A percentile compares a stretch with the other conserved stretches of the same genome.
Conservation (phyloP, 2,888 invertebrate genomes). For the Zeuzera pyrina region DNA sequence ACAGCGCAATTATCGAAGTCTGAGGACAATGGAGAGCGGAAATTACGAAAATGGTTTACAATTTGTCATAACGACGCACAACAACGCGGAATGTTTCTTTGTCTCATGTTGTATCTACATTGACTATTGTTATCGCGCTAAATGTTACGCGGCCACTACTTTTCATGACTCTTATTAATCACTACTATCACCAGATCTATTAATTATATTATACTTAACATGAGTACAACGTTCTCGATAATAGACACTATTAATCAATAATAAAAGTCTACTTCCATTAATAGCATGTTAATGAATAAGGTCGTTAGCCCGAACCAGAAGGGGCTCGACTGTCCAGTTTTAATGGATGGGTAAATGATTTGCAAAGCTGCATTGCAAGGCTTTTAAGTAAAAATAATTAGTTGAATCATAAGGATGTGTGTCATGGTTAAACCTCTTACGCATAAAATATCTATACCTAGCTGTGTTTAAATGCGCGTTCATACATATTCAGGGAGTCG, state of each 20-base stretch:
- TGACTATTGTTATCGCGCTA: slow-evolving; percentile 14
- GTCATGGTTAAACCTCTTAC: slow-evolving; percentile 54
- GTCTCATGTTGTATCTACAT: slow-evolving; percentile 5
- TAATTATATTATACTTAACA: too few relatives aligned
- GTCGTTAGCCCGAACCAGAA: too few relatives aligned
- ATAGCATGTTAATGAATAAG: too few relatives aligned
- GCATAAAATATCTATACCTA: too few relatives aligned
- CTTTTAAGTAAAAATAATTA: slow-evolving; percentile 1
- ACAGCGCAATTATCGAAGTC: slow-evolving; percentile 22
- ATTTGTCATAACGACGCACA: slow-evolving; percentile 18
- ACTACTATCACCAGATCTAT: too few relatives aligned
- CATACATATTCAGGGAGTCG: slow-evolving; percentile 60
- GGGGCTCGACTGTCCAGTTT: too few relatives aligned
- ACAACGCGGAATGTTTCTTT: slow-evolving; percentile 11
- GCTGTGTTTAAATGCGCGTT: slow-evolving; percentile 38
- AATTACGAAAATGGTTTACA: slow-evolving; percentile 30
- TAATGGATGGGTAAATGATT: too few relatives aligned
- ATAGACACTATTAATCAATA: too few relatives aligned
- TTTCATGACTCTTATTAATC: slow-evolving; percentile 6
- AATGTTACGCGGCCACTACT: slow-evolving; percentile 20
- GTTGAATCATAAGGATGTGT: slow-evolving; percentile 34
- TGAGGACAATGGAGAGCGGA: slow-evolving; percentile 31
- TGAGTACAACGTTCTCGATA: too few relatives aligned
- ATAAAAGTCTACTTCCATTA: too few relatives aligned
- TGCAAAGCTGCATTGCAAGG: slow-evolving; percentile 5